These are phyloP conservation scores for Lithophane leautieri DNA, from an alignment of 2,888 invertebrate species.

Conservation along the genomic window DNA sequence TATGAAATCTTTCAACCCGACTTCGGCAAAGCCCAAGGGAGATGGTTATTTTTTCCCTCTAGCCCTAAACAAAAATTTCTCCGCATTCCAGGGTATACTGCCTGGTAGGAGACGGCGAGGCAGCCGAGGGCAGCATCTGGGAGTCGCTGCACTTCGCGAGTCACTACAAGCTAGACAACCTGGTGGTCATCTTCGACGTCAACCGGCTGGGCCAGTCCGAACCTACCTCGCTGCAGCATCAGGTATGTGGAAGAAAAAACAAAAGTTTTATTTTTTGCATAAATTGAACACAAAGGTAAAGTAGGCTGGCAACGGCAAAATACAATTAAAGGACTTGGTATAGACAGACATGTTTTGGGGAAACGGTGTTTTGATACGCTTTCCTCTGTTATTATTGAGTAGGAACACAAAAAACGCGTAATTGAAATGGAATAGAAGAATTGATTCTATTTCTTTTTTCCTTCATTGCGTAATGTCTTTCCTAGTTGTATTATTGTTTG, in stretches of 20 bases:
- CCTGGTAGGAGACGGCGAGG: slow-evolving; percentile 99
- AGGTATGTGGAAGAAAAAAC: slow-evolving; percentile 84
- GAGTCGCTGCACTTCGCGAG: slow-evolving; percentile 98
- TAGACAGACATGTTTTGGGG: background rate
- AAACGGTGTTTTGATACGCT: background rate
- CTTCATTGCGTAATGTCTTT: background rate
- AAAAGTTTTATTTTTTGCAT: background rate
- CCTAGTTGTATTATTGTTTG: background rate
- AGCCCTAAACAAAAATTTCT: background rate
- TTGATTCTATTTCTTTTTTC: background rate
- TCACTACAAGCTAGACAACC: slow-evolving; percentile 98
- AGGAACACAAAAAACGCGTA: background rate
- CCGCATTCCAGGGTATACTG: slow-evolving; percentile 95
- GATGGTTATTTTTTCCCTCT: background rate
- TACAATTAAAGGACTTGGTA: too few relatives aligned
- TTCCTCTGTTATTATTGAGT: background rate
- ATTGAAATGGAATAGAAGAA: background rate
- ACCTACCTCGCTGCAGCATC: slow-evolving; percentile 97
- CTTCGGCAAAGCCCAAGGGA: background rate
- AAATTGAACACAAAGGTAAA: background rate
- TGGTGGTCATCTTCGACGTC: slow-evolving; percentile 98
- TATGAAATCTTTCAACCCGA: background rate
- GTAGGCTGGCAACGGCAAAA: background rate
- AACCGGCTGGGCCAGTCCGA: slow-evolving; percentile 99
- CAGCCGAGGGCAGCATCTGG: slow-evolving; percentile 99